Evolutionary conservation across 2,888 invertebrate genomes (phyloP).

Genomic region (Cenopis cana): DNA sequence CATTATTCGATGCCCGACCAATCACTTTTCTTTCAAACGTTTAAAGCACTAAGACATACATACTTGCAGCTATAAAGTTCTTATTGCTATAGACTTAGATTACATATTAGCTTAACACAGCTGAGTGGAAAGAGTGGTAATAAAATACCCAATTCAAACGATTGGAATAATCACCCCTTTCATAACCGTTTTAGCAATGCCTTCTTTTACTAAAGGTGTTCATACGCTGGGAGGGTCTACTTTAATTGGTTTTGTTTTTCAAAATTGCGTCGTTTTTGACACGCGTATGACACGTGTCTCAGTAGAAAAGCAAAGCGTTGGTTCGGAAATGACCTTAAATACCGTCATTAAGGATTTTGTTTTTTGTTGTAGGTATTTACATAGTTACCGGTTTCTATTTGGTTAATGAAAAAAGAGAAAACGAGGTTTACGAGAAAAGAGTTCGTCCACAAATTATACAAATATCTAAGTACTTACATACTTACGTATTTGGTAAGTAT

Average conservation of each 20-base stretch:
- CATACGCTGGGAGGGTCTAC: slow-evolving; percentile 45
- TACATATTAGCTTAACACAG: slow-evolving; percentile 41
- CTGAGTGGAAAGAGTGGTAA: slow-evolving; percentile 47
- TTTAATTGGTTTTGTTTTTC: slow-evolving; percentile 56
- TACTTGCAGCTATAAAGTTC: slow-evolving; percentile 23
- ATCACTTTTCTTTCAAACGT: slow-evolving; percentile 58
- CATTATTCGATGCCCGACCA: slow-evolving; percentile 62
- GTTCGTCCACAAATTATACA: slow-evolving; percentile 41
- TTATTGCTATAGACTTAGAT: slow-evolving; percentile 45
- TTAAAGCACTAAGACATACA: slow-evolving; percentile 58
- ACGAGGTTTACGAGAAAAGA: slow-evolving; percentile 79
- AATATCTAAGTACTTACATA: neutral
- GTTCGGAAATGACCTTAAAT: slow-evolving; percentile 79
- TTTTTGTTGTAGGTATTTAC: slow-evolving; percentile 60
- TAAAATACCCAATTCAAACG: slow-evolving; percentile 72
- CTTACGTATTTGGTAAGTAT: too few species aligned
- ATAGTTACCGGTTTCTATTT: slow-evolving; percentile 38
- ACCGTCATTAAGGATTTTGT: slow-evolving; percentile 76
- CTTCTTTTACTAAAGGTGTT: slow-evolving; percentile 6
- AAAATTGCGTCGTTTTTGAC: slow-evolving; percentile 69
- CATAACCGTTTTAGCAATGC: slow-evolving; percentile 52
- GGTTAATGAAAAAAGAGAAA: slow-evolving; percentile 79
- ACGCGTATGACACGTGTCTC: slow-evolving; percentile 76
- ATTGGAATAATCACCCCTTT: slow-evolving; percentile 73
- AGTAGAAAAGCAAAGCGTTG: slow-evolving; percentile 78